Percentiles rank a stretch among this genome's conserved stretches.
Evolutionary conservation across 2,113 vertebrate genomes (phyloP).

Genomic region (Cacatua alba): DNA sequence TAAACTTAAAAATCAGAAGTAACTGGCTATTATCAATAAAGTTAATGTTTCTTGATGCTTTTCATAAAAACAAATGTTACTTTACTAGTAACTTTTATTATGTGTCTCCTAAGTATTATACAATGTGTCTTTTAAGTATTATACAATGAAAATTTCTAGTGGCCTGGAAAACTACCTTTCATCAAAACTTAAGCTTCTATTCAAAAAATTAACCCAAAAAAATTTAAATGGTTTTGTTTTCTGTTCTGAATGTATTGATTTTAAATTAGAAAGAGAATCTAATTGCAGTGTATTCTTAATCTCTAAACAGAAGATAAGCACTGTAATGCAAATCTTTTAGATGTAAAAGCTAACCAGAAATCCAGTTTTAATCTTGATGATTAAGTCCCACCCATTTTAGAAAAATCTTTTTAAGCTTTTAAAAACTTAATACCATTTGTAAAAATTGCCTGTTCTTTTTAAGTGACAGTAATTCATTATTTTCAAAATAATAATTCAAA

Average conservation of each 20-base stretch:
- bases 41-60: not conserved
- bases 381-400: not conserved
- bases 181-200: not conserved
- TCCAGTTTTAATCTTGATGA: not conserved
- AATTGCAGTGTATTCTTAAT: not conserved
- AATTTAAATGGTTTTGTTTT: not conserved
- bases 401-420: not conserved
- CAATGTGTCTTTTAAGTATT: not conserved
- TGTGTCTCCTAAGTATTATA: not conserved
- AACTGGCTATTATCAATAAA: not conserved
- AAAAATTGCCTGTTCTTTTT: not conserved
- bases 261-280: not conserved
- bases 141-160: not conserved
- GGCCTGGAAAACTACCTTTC: not conserved
- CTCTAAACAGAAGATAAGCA: not conserved
- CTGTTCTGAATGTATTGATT: not conserved
- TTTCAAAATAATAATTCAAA: not conserved
- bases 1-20: not conserved
- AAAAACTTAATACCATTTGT: not conserved
- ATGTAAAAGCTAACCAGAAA: not conserved
- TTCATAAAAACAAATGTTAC: not conserved
- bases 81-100: not conserved
- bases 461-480: not conserved
- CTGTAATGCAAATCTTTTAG: not conserved
- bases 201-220: not conserved